phyloP scores from a whole-genome alignment of 2,797 vertebrate genomes.

The Cuniculus paca region DNA sequence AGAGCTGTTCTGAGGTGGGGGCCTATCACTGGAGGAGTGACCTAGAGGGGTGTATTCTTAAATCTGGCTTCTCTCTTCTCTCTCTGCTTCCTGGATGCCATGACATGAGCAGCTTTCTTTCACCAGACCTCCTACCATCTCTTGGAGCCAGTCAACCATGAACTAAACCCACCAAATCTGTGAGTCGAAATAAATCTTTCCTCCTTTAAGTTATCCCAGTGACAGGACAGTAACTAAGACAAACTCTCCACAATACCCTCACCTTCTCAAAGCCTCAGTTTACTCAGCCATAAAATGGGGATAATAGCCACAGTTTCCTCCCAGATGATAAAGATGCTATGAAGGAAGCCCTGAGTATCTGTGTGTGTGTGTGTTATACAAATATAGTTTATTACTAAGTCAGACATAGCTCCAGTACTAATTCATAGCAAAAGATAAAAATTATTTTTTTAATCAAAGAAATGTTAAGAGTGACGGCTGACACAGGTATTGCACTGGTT shows the following conservation, averaged over 20 bases:
- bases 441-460: conserved; percentile 21
- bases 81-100: not conserved
- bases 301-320: not conserved
- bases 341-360: not conserved
- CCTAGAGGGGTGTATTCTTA: not conserved
- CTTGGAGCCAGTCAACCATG: too few relatives aligned
- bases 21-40: not conserved
- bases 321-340: not conserved
- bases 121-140: not conserved
- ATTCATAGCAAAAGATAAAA: conserved; percentile 6
- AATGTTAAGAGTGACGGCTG: conserved; percentile 12
- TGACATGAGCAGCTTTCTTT: not conserved
- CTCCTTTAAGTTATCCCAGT: not conserved
- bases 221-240: not conserved
- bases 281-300: not conserved
- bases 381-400: not conserved
- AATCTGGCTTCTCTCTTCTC: not conserved
- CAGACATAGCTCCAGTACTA: conserved; percentile 18
- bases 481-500: not conserved
- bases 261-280: not conserved
- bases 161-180: not conserved
- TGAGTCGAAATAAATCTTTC: not conserved
- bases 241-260: not conserved
- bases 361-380: not conserved
- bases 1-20: not conserved